phyloP scores from a whole-genome alignment of 1,140 invertebrate genomes.

The Limonius californicus region DNA sequence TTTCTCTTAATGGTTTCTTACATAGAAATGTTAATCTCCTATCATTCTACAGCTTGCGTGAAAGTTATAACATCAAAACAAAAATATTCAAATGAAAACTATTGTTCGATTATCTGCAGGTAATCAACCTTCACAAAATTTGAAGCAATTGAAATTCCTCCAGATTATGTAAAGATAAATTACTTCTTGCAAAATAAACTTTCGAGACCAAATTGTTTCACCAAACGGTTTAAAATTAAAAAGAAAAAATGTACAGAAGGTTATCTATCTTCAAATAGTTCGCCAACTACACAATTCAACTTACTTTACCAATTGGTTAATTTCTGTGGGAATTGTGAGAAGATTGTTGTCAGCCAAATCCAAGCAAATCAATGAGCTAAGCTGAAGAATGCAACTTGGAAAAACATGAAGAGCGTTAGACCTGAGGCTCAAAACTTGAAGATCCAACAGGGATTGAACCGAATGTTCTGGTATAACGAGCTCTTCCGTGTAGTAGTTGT shows the following conservation, averaged over 20 bases:
- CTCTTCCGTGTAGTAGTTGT: constrained; percentile 39
- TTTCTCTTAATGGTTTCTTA: neutral
- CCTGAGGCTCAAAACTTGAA: constrained; percentile 56
- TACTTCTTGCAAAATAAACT: too few species aligned
- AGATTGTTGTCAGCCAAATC: constrained; percentile 70
- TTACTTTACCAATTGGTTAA: constrained; percentile 62
- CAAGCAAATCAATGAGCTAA: constrained; percentile 57
- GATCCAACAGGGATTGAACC: constrained; percentile 39
- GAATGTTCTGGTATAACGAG: constrained; percentile 41
- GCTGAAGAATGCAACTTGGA: constrained; percentile 56
- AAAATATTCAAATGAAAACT: too few species aligned
- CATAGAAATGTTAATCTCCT: too few species aligned
- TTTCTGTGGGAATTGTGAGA: constrained; percentile 56
- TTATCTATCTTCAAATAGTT: neutral
- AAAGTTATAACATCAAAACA: too few species aligned
- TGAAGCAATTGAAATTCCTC: too few species aligned
- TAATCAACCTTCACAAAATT: too few species aligned
- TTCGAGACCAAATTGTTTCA: neutral
- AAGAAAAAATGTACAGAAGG: neutral
- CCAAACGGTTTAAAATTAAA: too few species aligned
- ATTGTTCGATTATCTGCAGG: too few species aligned
- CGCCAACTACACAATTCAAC: constrained; percentile 37
- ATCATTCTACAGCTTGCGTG: too few species aligned
- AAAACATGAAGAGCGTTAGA: constrained; percentile 56
- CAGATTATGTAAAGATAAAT: too few species aligned